These are phyloP conservation scores for Hoplostethus atlanticus DNA, from an alignment of 2,797 vertebrate genomes.

Conservation along the genomic window DNA sequence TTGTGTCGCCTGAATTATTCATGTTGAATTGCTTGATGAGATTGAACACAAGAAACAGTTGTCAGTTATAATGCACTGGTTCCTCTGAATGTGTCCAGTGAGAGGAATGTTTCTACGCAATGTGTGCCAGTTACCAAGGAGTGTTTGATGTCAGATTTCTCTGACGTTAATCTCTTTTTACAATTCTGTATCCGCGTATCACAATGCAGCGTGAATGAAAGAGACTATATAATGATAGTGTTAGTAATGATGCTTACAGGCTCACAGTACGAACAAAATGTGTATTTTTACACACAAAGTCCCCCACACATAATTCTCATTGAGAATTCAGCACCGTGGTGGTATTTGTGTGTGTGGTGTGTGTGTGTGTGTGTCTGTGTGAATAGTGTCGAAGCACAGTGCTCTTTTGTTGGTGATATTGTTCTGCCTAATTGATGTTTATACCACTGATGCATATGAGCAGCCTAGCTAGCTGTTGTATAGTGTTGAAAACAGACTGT, in stretches of 20 bases:
- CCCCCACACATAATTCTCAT: background rate
- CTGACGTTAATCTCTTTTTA: background rate
- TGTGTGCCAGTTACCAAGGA: background rate
- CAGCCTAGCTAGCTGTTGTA: slow-evolving; percentile 11
- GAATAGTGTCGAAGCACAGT: background rate
- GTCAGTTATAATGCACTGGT: slow-evolving; percentile 9
- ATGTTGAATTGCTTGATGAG: background rate
- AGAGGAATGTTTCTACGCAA: slow-evolving; percentile 9
- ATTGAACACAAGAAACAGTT: slow-evolving; percentile 1
- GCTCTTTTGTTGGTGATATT: background rate
- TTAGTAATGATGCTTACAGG: background rate
- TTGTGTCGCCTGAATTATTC: slow-evolving; percentile 7
- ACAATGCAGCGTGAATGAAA: background rate
- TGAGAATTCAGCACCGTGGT: background rate
- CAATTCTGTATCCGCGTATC: background rate
- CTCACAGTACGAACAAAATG: background rate
- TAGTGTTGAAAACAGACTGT: slow-evolving; percentile 8
- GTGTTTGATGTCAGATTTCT: slow-evolving; percentile 5
- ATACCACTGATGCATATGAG: background rate
- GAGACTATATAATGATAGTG: background rate
- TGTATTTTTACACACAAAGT: too few relatives aligned
- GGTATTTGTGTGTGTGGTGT: background rate
- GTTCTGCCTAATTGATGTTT: background rate
- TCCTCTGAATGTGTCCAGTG: slow-evolving; percentile 2
- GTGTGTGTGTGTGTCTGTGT: background rate